Conservation (phyloP, 2,113 vertebrate genomes). For the Chunga burmeisteri region DNA sequence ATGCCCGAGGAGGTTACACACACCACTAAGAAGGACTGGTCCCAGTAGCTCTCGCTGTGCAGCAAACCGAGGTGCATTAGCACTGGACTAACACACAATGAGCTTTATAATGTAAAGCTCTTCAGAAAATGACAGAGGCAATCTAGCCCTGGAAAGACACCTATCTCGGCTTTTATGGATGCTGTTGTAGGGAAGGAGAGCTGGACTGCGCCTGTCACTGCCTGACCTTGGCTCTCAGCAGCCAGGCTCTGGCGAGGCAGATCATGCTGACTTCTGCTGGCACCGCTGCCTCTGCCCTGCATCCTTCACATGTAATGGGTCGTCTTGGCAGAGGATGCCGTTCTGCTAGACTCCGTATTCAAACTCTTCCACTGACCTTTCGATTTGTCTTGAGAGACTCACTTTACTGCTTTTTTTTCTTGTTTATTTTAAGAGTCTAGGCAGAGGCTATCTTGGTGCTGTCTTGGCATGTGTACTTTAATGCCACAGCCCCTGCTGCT, state of each 20-base stretch:
- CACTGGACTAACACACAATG: rapidly evolving
- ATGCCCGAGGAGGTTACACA: neutral
- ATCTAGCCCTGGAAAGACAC: neutral
- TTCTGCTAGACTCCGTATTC: neutral
- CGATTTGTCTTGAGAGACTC: neutral
- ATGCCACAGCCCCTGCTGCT: neutral
- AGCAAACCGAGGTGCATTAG: neutral
- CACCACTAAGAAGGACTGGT: neutral
- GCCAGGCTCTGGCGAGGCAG: neutral
- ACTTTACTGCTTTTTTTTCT: neutral
- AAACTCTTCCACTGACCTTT: neutral
- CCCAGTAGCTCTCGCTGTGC: rapidly evolving
- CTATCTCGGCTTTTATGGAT: neutral
- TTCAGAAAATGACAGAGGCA: neutral
- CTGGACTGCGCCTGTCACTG: neutral
- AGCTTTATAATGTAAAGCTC: neutral
- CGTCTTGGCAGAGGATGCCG: neutral
- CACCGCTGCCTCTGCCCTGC: neutral
- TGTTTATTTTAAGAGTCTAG: neutral
- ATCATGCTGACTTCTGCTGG: neutral
- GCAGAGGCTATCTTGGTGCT: neutral
- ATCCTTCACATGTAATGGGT: neutral
- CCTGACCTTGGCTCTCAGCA: neutral
- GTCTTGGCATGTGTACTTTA: neutral
- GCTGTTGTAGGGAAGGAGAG: neutral